Conservation (phyloP, 2,888 invertebrate genomes). For the Monochamus alternatus region DNA sequence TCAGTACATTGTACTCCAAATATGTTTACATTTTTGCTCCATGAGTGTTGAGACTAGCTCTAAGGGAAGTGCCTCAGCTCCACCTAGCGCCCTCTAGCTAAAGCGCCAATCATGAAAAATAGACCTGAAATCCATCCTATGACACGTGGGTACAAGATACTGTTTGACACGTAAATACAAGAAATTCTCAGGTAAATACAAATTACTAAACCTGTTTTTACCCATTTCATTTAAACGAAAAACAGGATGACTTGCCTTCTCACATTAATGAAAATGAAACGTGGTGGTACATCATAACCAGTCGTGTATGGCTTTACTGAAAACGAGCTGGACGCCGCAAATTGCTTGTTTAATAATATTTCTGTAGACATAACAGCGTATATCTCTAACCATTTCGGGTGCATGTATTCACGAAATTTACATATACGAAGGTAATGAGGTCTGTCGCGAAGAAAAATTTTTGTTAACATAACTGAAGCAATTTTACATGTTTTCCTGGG, state of each 20-base stretch:
- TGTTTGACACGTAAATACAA: too few species aligned
- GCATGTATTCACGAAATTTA: slow-evolving; percentile 15
- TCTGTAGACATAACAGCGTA: neutral
- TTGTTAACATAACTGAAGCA: neutral
- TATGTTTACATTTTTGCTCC: too few species aligned
- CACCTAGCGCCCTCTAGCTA: too few species aligned
- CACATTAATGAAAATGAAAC: slow-evolving; percentile 14
- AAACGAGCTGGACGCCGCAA: slow-evolving; percentile 12
- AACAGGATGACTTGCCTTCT: neutral
- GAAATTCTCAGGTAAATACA: too few species aligned
- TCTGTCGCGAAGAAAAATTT: neutral
- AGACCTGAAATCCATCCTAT: too few species aligned
- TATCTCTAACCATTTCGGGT: slow-evolving; percentile 12
- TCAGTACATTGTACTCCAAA: too few species aligned
- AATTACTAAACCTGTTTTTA: neutral
- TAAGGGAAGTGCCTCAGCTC: too few species aligned
- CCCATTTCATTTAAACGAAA: neutral
- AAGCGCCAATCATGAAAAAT: too few species aligned
- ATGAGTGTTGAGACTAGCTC: too few species aligned
- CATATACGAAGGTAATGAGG: slow-evolving; percentile 8
- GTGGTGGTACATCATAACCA: slow-evolving; percentile 3
- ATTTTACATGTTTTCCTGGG: neutral
- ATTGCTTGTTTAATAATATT: slow-evolving; percentile 7
- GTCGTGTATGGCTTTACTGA: slow-evolving; percentile 1
- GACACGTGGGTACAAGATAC: too few species aligned